Evolutionary conservation across 2,113 vertebrate species (phyloP).

Genomic region (Thamnaconus septentrionalis): DNA sequence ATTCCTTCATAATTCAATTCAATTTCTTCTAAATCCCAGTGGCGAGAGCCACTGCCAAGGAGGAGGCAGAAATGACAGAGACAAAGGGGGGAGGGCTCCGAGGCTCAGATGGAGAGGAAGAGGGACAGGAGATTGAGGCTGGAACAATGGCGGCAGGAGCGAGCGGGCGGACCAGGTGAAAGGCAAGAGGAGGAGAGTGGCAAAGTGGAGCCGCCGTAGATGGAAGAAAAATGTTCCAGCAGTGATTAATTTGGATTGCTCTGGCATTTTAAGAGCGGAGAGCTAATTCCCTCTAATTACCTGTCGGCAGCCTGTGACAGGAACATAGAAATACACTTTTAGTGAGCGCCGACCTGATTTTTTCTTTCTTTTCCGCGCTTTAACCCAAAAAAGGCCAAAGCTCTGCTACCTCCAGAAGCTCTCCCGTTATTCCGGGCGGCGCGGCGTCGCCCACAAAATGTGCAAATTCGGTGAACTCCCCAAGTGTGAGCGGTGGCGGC

Average conservation of each 20-base stretch:
- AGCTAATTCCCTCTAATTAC: constrained; percentile 50
- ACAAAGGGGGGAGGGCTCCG: constrained; percentile 56
- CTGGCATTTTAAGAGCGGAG: constrained; percentile 50
- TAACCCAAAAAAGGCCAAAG: not conserved
- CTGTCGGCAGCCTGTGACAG: constrained; percentile 27
- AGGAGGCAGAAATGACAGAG: constrained; percentile 55
- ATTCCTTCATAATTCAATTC: constrained; percentile 85
- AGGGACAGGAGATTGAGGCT: constrained; percentile 52
- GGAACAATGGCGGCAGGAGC: constrained; percentile 58
- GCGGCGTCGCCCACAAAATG: constrained; percentile 24
- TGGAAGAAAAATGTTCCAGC: constrained; percentile 37
- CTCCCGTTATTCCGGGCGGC: constrained; percentile 10
- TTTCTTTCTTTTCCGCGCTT: not conserved
- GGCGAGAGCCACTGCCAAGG: constrained; percentile 70
- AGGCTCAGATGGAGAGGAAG: constrained; percentile 57
- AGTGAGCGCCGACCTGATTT: not conserved
- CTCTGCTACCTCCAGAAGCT: not conserved
- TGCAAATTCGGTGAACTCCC: not conserved
- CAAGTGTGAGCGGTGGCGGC: too few species aligned
- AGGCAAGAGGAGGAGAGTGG: constrained; percentile 46
- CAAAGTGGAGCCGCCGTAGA: constrained; percentile 26
- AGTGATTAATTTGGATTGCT: constrained; percentile 51
- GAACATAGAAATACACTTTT: constrained; percentile 8
- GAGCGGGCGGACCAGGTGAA: constrained; percentile 35
- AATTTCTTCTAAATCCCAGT: constrained; percentile 81